Evolutionary conservation across 2,797 vertebrate species (phyloP).

Genomic region (Lycodopsis pacificus): DNA sequence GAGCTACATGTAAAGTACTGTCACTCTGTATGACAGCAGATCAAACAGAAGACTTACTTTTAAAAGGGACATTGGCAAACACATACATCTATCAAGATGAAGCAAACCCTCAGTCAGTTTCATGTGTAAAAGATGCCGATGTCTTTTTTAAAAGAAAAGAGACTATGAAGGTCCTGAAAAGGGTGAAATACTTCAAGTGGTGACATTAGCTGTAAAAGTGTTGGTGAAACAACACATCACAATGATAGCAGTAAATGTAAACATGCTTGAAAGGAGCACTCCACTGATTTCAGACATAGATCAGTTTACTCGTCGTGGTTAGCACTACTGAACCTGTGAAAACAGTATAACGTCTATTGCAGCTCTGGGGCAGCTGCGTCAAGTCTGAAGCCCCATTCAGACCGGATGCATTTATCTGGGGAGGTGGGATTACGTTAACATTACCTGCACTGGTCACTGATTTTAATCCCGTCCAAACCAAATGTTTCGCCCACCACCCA

Average conservation of each 20-base stretch:
- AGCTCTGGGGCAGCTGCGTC: not conserved
- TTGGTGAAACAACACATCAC: not conserved
- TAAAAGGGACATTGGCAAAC: conserved; percentile 61
- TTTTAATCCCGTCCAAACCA: not conserved
- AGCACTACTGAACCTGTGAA: not conserved
- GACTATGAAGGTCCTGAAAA: conserved; percentile 77
- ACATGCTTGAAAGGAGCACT: conserved; percentile 30
- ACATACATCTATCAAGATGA: conserved; percentile 60
- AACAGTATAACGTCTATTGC: not conserved
- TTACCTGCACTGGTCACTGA: not conserved
- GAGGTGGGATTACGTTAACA: conserved; percentile 3
- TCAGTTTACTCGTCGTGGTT: not conserved
- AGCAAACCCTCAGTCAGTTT: conserved; percentile 45
- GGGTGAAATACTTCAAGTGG: not conserved
- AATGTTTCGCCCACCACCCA: not conserved
- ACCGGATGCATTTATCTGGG: not conserved
- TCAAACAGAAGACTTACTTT: conserved; percentile 57
- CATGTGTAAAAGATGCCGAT: conserved; percentile 57
- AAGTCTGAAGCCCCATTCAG: not conserved
- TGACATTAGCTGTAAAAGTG: not conserved
- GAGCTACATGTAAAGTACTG: conserved; percentile 63
- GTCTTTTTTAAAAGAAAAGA: conserved; percentile 46
- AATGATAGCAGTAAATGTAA: not conserved
- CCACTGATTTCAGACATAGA: conserved; percentile 4
- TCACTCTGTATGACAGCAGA: conserved; percentile 52